Base-by-base conservation (phyloP, 2,888 invertebrate species). In the Amphipoea oculea region DNA sequence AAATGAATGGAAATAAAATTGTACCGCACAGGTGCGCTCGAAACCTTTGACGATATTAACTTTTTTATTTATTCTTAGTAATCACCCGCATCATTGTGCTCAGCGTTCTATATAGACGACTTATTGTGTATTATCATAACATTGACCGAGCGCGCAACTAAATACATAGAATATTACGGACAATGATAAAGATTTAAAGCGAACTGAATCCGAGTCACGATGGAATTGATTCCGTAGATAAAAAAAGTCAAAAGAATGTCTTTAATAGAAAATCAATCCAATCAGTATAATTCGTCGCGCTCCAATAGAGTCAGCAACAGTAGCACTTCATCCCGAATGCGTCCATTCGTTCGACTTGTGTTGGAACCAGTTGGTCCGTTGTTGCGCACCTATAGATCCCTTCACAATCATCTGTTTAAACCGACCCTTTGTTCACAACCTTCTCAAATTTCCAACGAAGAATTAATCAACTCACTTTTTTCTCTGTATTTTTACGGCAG, bases 1-100 rank as follows among this genome's bases (percentile, higher is more conserved):
- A 96, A 96, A 96, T 96, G 96, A 96, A 96, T 96, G 95, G 95
- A 95, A 97, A 97, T 96, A 96, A 97, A 96, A 96, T 95, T 95
- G 96, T 96, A 95, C 93, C 93, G 94, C 96, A 94, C 96, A 97
- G 97, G 96, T 96, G 97, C 94, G 95, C 95, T 92, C 94, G 89
- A 95, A 95, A 96, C 95, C 96, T 96, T 96, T 96, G 96, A 94
- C 94, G 95, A 96, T 96, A 96, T 96, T 97, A 96, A 95, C 94
- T 96, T 96, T 94, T 96, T 96, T 94, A 94, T 95, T 96, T 94
- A 94, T 94, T 92, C 91, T 92, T 87, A 91, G 93, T 93, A 93
- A 94, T 92, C 91, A 92, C 87, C 89, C 86, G 89, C 89, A 89
- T 85, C 86, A 92, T 92, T 93, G 90, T 91, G 89, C 86, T 86